phyloP scores from a whole-genome alignment of 2,113 vertebrate genomes.

The Polypterus bichir region DNA sequence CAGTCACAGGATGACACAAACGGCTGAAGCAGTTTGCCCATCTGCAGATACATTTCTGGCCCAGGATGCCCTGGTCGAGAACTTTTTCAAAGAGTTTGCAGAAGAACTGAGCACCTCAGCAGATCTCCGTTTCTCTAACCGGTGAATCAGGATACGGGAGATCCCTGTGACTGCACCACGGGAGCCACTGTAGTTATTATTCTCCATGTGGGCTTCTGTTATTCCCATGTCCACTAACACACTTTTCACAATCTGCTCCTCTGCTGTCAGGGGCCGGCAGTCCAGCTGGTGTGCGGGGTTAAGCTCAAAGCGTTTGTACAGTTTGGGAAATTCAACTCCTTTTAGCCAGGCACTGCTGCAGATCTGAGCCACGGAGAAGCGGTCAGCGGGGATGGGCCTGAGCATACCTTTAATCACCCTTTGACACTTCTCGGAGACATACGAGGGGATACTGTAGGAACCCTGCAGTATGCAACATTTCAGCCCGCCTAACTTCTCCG shows the following conservation, averaged over 20 bases:
- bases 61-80: slow-evolving; percentile 14
- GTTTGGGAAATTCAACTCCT: slow-evolving; percentile 32
- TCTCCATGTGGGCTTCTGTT: slow-evolving; percentile 33
- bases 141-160: slow-evolving; percentile 45
- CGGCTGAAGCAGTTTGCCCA: slow-evolving; percentile 25
- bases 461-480: slow-evolving; percentile 41
- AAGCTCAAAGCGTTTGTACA: slow-evolving; percentile 17
- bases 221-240: slow-evolving; percentile 41
- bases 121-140: slow-evolving; percentile 31
- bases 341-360: slow-evolving; percentile 39
- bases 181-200: slow-evolving; percentile 31
- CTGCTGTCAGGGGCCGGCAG: slow-evolving; percentile 20
- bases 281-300: slow-evolving; percentile 33
- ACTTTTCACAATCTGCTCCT: slow-evolving; percentile 36
- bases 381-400: slow-evolving; percentile 30
- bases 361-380: slow-evolving; percentile 27
- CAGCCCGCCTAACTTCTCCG: slow-evolving; percentile 31
- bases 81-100: slow-evolving; percentile 9
- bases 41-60: slow-evolving; percentile 19
- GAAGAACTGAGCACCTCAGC: slow-evolving; percentile 29
- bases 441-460: slow-evolving; percentile 37
- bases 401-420: slow-evolving; percentile 41
- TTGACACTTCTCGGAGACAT: slow-evolving; percentile 33
- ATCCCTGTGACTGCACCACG: slow-evolving; percentile 40
- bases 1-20: slow-evolving; percentile 37